A percentile compares a stretch with the other conserved stretches of the same genome.
These are phyloP conservation scores for Callipepla californica DNA, from an alignment of 2,113 vertebrate genomes.

Conservation along the genomic window DNA sequence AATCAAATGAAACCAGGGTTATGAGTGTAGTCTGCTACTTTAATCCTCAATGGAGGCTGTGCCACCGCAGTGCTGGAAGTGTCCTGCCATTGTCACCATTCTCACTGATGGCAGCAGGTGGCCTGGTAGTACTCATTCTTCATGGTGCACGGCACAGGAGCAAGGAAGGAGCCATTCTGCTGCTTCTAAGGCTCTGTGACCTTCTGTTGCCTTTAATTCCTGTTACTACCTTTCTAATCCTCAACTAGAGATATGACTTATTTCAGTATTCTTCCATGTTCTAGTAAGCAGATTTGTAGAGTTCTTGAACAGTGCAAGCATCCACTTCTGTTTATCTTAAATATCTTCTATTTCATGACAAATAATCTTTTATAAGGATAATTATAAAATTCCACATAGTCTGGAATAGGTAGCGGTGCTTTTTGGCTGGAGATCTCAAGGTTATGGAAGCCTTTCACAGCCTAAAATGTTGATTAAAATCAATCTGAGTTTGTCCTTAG, in stretches of 20 bases:
- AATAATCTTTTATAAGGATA: not conserved
- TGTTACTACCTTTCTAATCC: not conserved
- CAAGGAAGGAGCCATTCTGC: not conserved
- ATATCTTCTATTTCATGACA: not conserved
- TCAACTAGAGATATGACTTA: not conserved
- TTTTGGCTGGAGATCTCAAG: not conserved
- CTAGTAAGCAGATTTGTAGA: not conserved
- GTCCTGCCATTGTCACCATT: not conserved
- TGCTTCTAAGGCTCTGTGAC: not conserved
- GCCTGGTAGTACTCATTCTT: not conserved
- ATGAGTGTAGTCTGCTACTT: not conserved
- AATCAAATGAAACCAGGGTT: not conserved
- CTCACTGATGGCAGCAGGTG: not conserved
- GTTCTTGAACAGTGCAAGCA: not conserved
- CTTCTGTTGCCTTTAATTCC: not conserved
- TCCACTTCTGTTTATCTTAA: not conserved
- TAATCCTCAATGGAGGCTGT: not conserved
- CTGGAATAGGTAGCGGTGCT: not conserved
- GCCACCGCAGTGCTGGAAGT: not conserved
- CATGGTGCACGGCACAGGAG: not conserved
- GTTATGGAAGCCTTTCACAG: not conserved
- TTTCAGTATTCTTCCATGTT: not conserved
- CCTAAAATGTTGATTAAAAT: not conserved
- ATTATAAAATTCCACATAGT: not conserved
- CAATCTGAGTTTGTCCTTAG: not conserved